Base-by-base conservation (phyloP, 2,797 vertebrate genomes). In the Melanotaenia boesemani region DNA sequence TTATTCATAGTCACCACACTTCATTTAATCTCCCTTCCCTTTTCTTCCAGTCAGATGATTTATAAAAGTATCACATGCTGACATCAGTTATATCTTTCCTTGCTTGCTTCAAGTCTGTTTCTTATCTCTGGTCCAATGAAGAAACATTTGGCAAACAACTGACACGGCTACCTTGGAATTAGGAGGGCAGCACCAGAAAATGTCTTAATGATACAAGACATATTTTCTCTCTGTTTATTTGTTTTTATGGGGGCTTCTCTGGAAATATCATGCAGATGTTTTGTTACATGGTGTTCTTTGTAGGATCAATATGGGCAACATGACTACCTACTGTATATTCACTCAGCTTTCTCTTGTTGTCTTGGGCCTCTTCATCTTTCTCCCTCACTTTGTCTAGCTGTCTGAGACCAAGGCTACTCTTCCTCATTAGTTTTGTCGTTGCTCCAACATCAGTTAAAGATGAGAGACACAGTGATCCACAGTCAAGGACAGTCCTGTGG, bases 1-100 rank as follows among this genome's bases (percentile, higher is more conserved):
- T 92, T 80, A 94, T 92, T 93, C 80, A 93, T 86, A 59, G 56
- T 52, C 67, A 44, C 30, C 71, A 81, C 77, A 77, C 79, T 72
- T 85, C 60, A 74, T 86, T 93, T 89, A 67, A 86, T 89, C 83
- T 83, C 59, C 70, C 72, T 57, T 61, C 34, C 67, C 64, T 84
- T 72, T 67, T 54, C 70, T 81, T 77, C 26, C 58, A 79, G 60
- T 70, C 71, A 58, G 58, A 63, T 79, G 80, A 88, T 88, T 86
- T 81, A 86, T 86, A 86, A 88, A 83, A 89, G 76, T 59, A 75
- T 72, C 82, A 72, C 81, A 86, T 81, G 86, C 81, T 73, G 72
- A 79, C 58, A 61, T 82, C n/a, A 67, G 69, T 72, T 60, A 24
- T 57, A 69, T 71, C 39, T 54, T 44, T 54, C 28, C 60, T 28